These are phyloP conservation scores for Leguminivora glycinivorella DNA, from an alignment of 1,140 invertebrate genomes.

Conservation along the genomic window DNA sequence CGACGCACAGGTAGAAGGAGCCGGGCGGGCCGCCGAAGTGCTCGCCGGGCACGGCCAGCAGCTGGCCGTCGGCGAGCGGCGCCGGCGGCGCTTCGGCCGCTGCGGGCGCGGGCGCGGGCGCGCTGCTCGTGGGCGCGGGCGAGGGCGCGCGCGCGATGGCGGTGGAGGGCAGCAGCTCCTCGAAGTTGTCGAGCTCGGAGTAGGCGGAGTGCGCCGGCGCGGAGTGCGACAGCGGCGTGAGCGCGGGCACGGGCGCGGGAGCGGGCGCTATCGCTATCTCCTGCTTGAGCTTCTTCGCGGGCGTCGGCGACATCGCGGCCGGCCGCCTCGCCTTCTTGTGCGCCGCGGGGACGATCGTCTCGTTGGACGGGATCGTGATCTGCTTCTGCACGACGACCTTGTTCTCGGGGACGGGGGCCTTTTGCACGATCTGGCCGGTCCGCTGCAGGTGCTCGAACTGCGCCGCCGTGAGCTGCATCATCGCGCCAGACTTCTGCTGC, in stretches of 20 bases:
- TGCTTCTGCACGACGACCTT: slow-evolving; percentile 70
- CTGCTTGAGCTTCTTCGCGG: slow-evolving; percentile 61
- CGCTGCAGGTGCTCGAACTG: slow-evolving; percentile 76
- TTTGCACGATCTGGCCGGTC: slow-evolving; percentile 72
- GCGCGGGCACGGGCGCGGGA: slow-evolving; percentile 35
- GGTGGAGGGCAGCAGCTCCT: slow-evolving; percentile 69
- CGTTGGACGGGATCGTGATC: slow-evolving; percentile 52
- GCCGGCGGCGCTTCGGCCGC: slow-evolving; percentile 44
- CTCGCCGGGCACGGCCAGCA: slow-evolving; percentile 84
- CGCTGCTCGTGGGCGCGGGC: slow-evolving; percentile 34
- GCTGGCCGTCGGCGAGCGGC: slow-evolving; percentile 78
- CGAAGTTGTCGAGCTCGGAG: slow-evolving; percentile 67
- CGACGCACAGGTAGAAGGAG: slow-evolving; percentile 82
- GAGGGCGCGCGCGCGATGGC: slow-evolving; percentile 52
- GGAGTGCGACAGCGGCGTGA: slow-evolving; percentile 39
- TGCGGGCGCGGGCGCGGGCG: slow-evolving; percentile 49
- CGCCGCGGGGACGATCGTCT: slow-evolving; percentile 41
- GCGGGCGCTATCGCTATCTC: slow-evolving; percentile 51
- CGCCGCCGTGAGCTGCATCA: slow-evolving; percentile 72
- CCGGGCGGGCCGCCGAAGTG: slow-evolving; percentile 82
- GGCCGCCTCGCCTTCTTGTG: slow-evolving; percentile 59
- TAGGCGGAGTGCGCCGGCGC: slow-evolving; percentile 51
- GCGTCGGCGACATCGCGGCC: slow-evolving; percentile 45
- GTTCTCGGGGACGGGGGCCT: slow-evolving; percentile 52
- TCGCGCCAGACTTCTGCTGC: slow-evolving; percentile 69